Evolutionary conservation across 2,113 vertebrate genomes (phyloP), one percentile per base, ranked within the genome.

Genomic region (Coreoperca whiteheadi): DNA sequence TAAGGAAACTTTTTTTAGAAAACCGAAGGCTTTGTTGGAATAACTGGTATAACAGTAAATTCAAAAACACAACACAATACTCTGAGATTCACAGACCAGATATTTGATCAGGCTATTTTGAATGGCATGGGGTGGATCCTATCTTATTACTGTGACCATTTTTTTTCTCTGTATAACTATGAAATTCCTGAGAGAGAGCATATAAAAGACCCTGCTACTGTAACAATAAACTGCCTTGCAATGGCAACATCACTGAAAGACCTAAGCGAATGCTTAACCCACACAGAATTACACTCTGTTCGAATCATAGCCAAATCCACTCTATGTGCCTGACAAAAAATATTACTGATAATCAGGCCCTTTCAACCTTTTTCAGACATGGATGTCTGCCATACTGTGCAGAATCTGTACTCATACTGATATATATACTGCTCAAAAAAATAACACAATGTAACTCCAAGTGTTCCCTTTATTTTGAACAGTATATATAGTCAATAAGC

Each of bases 1-100:
- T 94, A 90, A 91, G 91, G 87, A 93, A 91, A 84, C 65, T 84
- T 81, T 89, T 93, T 78, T 89, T 83, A 82, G 86, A 90, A 92
- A 89, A 76, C 50, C 6, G 43, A 20, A 82, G 78, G 87, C 87
- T 92, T 87, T 91, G 88, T 91, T 88, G 87, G 87, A 84, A 92
- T 93, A 90, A 89, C 83, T 86, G 75, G 70, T 77, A 76, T 88
- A 83, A 77, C 84, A 92, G 87, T 89, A 93, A 94, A 90, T 91
- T 91, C 69, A 87, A 89, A 93, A 93, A 91, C 86, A 90, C 81
- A 87, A 92, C 87, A 90, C 77, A 90, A 91, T 92, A 87, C 80
- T 89, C 83, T 64, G 74, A 82, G 85, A 91, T 80, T 88, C 78
- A 67, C 70, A 85, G 75, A 88, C 57, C 80, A 76, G 46, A 82